A percentile compares a stretch with the other conserved stretches of the same genome.
phyloP scores from a whole-genome alignment of 2,113 vertebrate species.

The Salminus brasiliensis region DNA sequence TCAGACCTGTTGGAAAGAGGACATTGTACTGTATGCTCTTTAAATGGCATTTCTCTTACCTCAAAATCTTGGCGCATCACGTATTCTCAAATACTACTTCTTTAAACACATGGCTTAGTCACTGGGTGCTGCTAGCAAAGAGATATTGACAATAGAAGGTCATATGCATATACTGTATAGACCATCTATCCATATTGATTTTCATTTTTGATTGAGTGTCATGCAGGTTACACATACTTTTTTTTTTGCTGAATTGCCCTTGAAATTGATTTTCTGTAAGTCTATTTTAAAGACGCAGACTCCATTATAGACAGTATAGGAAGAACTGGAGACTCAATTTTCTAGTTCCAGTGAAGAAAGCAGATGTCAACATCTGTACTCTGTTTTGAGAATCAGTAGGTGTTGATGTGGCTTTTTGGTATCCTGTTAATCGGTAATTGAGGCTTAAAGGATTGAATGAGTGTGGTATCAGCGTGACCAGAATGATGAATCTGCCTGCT shows the following conservation, averaged over 20 bases:
- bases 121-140: background rate
- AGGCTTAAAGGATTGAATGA: slow-evolving; percentile 44
- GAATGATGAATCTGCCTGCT: slow-evolving; percentile 11
- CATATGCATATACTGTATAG: background rate
- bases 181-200: background rate
- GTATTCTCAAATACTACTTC: too few relatives aligned
- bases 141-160: background rate
- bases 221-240: background rate
- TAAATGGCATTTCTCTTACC: too few relatives aligned
- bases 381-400: background rate
- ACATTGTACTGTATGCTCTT: too few relatives aligned
- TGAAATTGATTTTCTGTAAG: background rate
- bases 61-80: too few relatives aligned
- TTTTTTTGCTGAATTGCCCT: background rate
- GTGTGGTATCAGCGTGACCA: slow-evolving; percentile 41
- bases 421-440: slow-evolving; percentile 28
- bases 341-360: background rate
- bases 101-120: background rate
- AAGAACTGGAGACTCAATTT: background rate
- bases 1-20: too few relatives aligned
- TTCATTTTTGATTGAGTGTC: background rate
- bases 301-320: background rate
- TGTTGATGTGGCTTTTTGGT: background rate
- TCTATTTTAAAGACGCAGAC: background rate
- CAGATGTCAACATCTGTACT: background rate